phyloP scores from a whole-genome alignment of 2,888 invertebrate species.

The Phortica magna region DNA sequence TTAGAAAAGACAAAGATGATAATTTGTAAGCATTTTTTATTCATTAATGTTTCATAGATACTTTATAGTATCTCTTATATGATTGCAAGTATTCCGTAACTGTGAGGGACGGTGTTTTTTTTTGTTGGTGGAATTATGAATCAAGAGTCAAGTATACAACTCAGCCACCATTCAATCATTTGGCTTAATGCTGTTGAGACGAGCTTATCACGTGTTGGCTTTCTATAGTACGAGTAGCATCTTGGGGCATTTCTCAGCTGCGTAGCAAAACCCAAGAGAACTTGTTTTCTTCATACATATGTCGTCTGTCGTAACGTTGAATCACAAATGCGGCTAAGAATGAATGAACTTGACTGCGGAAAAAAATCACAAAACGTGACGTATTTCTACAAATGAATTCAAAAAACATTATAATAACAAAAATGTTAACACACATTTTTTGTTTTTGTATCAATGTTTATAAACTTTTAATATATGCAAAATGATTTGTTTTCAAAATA shows the following conservation, averaged over 20 bases:
- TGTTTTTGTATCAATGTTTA: not conserved
- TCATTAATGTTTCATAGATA: not conserved
- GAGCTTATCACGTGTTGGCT: not conserved
- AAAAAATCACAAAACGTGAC: slow-evolving; percentile 18
- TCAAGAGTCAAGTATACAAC: too few species aligned
- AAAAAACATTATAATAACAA: slow-evolving; percentile 8
- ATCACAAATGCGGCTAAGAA: slow-evolving; percentile 10
- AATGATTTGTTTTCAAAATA: not conserved
- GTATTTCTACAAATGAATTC: slow-evolving; percentile 15
- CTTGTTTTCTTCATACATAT: slow-evolving; percentile 5
- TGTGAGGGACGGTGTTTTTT: too few species aligned
- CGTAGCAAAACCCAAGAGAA: not conserved
- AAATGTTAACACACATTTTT: slow-evolving; percentile 6
- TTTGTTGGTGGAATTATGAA: too few species aligned
- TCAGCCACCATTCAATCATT: too few species aligned
- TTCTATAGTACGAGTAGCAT: not conserved
- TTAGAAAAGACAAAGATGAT: not conserved
- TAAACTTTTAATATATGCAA: slow-evolving; percentile 21
- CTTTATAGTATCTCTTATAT: not conserved
- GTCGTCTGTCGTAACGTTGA: not conserved
- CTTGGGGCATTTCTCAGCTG: not conserved
- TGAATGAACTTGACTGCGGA: slow-evolving; percentile 4
- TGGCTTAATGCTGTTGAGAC: not conserved
- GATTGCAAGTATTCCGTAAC: not conserved
- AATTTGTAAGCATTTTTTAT: slow-evolving; percentile 4